Percentiles rank a stretch among this genome's conserved stretches.
Conservation (phyloP, 2,888 invertebrate species). For the Cheilosia vulpina region DNA sequence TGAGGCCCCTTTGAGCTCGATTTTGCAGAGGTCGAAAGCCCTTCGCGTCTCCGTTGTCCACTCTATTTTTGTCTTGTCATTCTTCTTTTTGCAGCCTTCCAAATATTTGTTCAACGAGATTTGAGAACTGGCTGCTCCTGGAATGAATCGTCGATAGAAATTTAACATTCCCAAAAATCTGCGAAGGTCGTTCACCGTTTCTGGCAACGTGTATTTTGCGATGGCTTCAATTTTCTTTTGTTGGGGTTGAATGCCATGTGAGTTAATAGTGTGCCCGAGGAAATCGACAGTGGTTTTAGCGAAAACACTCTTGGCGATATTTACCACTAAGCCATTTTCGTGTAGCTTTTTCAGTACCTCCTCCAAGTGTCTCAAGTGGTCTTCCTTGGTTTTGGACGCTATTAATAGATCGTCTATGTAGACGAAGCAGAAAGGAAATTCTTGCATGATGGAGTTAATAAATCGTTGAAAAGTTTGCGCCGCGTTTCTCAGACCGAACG, state of each 20-base stretch:
- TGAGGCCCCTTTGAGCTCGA: background rate
- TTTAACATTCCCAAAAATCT: constrained; percentile 75
- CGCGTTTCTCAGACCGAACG: constrained; percentile 63
- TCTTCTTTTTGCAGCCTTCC: constrained; percentile 45
- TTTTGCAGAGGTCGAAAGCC: constrained; percentile 59
- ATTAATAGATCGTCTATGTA: constrained; percentile 78
- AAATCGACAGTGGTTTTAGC: constrained; percentile 58
- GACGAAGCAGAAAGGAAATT: constrained; percentile 61
- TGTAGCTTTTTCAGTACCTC: constrained; percentile 72
- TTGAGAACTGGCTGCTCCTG: constrained; percentile 46
- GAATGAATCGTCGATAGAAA: constrained; percentile 59
- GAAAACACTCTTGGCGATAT: constrained; percentile 67
- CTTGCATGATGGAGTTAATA: constrained; percentile 55
- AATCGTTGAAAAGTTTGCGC: constrained; percentile 65
- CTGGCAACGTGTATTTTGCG: constrained; percentile 48
- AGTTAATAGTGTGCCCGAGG: constrained; percentile 53
- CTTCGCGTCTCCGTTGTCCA: constrained; percentile 29
- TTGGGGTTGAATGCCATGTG: constrained; percentile 48
- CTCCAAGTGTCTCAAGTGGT: constrained; percentile 74
- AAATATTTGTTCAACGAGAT: constrained; percentile 26
- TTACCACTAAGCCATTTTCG: constrained; percentile 75
- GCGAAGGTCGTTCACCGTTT: constrained; percentile 63
- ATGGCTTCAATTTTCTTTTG: constrained; percentile 64
- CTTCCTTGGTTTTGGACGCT: constrained; percentile 69
- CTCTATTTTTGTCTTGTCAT: constrained; percentile 37